A percentile compares a stretch with the other conserved stretches of the same genome.
Evolutionary conservation across 2,888 invertebrate species (phyloP).

Genomic region (Acanthosepion pharaonis): DNA sequence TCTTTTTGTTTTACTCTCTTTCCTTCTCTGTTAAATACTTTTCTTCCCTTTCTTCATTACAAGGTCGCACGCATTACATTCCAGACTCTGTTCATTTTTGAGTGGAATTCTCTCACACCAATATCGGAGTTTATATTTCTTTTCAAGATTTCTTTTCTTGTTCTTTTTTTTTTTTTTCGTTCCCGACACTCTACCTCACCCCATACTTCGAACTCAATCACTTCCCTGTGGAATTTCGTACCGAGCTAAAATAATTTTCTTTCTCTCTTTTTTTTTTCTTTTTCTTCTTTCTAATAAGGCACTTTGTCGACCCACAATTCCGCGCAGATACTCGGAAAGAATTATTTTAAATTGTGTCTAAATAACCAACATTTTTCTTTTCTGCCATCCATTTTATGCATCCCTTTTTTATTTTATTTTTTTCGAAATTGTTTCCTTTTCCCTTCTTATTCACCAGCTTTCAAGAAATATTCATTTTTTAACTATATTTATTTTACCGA

Average conservation of each 20-base stretch:
- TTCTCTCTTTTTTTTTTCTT: not conserved
- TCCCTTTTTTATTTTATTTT: too few relatives aligned
- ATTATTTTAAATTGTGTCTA: not conserved
- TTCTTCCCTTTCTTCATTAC: not conserved
- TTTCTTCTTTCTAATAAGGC: conserved; percentile 16
- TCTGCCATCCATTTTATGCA: not conserved
- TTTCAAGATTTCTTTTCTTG: not conserved
- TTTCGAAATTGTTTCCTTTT: not conserved
- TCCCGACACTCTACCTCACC: not conserved
- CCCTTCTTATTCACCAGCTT: too few relatives aligned
- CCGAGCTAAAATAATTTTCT: conserved; percentile 2
- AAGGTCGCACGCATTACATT: not conserved
- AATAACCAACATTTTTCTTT: not conserved
- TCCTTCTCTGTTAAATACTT: not conserved
- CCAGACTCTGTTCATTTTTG: not conserved
- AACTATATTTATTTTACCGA: too few relatives aligned
- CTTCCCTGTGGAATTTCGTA: conserved; percentile 6
- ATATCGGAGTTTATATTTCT: not conserved
- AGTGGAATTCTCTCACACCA: not conserved
- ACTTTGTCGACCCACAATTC: not conserved
- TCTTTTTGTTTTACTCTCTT: too few relatives aligned
- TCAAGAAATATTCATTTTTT: too few relatives aligned
- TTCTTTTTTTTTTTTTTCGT: not conserved
- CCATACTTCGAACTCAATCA: not conserved
- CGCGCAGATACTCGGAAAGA: not conserved